Conservation (phyloP, 2,797 vertebrate genomes). For the Florisuga fusca region DNA sequence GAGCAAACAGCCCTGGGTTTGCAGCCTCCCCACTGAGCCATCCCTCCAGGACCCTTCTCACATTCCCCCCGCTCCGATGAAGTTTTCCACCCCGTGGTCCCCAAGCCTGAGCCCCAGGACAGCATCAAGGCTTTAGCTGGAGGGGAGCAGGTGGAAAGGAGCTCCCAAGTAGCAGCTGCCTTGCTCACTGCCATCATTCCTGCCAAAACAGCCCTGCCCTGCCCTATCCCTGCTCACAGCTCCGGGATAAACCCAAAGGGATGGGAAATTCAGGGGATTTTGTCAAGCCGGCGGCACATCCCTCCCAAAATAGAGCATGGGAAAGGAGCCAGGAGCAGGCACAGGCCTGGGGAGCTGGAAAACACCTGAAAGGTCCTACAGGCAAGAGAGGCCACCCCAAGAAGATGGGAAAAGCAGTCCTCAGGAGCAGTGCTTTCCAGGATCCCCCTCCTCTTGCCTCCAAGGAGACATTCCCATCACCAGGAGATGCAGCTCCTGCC, state of each 20-base stretch:
- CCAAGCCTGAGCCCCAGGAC: background rate
- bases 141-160: background rate
- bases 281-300: accelerated
- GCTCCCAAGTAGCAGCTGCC: background rate
- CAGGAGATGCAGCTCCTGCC: background rate
- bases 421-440: accelerated
- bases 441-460: background rate
- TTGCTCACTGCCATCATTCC: background rate
- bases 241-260: background rate
- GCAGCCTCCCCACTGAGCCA: background rate
- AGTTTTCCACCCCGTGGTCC: background rate
- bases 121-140: background rate
- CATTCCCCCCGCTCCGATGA: background rate
- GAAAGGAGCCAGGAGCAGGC: background rate
- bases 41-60: background rate
- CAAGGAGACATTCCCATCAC: background rate
- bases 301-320: background rate
- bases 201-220: background rate
- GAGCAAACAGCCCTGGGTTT: background rate
- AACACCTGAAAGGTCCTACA: background rate
- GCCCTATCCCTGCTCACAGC: background rate
- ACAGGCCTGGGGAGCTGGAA: background rate
- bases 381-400: background rate
- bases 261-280: background rate
- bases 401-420: background rate